A percentile compares a stretch with the other conserved stretches of the same genome.
These are phyloP conservation scores for Toxonevra muliebris DNA, from an alignment of 2,888 invertebrate species.

Conservation along the genomic window DNA sequence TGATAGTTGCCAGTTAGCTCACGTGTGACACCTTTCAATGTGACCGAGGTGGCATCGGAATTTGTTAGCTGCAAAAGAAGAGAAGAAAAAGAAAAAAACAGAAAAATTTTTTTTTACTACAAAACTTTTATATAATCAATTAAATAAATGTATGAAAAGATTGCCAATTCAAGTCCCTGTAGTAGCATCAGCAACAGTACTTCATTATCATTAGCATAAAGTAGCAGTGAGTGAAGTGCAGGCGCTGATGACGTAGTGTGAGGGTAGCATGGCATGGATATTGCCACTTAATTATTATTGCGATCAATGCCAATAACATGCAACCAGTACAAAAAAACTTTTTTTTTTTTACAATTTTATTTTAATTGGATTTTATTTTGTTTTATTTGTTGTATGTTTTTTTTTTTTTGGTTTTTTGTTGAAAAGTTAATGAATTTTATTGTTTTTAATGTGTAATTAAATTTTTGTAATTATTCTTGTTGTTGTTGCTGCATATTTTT, in stretches of 20 bases:
- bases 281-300: constrained; percentile 2
- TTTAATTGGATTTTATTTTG: constrained; percentile 25
- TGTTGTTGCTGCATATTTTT: constrained; percentile 10
- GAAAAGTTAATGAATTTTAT: constrained; percentile 32
- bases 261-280: neutral
- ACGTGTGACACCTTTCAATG: constrained; percentile 67
- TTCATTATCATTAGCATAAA: neutral
- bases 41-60: constrained; percentile 68
- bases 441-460: constrained; percentile 39
- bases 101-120: neutral
- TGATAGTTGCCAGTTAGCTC: constrained; percentile 69
- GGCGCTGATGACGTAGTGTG: neutral
- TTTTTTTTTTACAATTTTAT: constrained; percentile 2
- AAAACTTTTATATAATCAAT: too few species aligned
- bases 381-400: constrained; percentile 10
- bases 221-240: too few species aligned
- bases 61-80: constrained; percentile 63
- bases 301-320: constrained; percentile 5
- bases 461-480: constrained; percentile 25
- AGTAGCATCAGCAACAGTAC: neutral
- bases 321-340: neutral
- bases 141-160: too few species aligned
- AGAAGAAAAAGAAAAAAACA: neutral
- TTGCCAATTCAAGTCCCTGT: too few species aligned
- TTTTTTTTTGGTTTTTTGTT: neutral